phyloP scores from a whole-genome alignment of 2,113 vertebrate genomes.

The Atherinomorus stipes region DNA sequence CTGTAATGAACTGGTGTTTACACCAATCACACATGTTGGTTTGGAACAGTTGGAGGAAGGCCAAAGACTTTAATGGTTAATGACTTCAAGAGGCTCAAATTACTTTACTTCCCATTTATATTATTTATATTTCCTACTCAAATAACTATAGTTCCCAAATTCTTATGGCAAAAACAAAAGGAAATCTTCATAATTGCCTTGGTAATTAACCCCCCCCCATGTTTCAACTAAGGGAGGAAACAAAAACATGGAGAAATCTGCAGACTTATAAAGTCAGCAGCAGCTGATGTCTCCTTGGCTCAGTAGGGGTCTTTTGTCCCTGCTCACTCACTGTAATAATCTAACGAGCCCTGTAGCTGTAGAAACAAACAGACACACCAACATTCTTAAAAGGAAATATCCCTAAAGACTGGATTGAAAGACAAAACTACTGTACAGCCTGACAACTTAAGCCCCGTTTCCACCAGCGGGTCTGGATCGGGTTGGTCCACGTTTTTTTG shows the following conservation, averaged over 20 bases:
- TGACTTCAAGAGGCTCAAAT: neutral
- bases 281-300: neutral
- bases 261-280: neutral
- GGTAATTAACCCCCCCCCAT: too few species aligned
- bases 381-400: neutral
- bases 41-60: neutral
- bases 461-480: too few species aligned
- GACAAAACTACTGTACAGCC: conserved; percentile 1
- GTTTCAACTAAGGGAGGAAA: neutral
- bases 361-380: conserved; percentile 13
- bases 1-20: too few species aligned
- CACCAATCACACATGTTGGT: neutral
- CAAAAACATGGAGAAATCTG: neutral
- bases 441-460: neutral
- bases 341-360: conserved; percentile 32
- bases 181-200: neutral
- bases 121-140: too few species aligned
- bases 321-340: conserved; percentile 38
- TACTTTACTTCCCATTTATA: neutral
- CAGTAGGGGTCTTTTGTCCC: conserved; percentile 48
- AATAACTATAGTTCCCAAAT: neutral
- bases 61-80: neutral
- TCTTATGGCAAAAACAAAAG: neutral
- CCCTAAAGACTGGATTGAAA: neutral
- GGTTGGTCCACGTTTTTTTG: too few species aligned